Base-by-base conservation (phyloP, 2,113 vertebrate species). In the Sebastes fasciatus region DNA sequence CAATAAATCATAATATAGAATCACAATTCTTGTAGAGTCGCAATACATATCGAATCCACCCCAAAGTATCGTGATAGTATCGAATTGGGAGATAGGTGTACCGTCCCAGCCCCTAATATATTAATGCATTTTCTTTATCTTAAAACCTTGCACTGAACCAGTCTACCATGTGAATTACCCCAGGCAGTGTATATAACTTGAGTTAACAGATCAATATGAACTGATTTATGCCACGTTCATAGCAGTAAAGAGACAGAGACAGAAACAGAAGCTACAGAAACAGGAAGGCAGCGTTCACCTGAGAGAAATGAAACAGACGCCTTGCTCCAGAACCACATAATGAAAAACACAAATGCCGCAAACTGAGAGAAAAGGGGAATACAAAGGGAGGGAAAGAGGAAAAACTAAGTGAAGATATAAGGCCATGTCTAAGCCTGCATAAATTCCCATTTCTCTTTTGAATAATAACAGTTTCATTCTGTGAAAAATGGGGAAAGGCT, bases 381-480 rank as follows among this genome's bases (percentile, higher is more conserved):
- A 71, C 57, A 89, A 64, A 70, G 34, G 42, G 49, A 61, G 14
- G 11, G 26, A 51, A 62, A 26, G 57, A 61, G 60, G 26, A 62
- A 66, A 66, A 58, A 69, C 68, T 34, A 74, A 80, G 82, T 65
- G 48, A 84, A 86, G 84, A 88, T 90, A 74, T 91, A 89, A 87
- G 82, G 74, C 82, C 45, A 51, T 88, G 90, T 86, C 86, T 90
- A 85, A 84, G 79, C 66, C 89, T 88, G 90, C 84, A 92, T 89
- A 85, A 84, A 93, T 88, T 92, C 87, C 61, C 62, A 84, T 90
- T 91, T 85, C 86, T 92, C 77, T 89, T 92, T 89, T 89, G 87
- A 92, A 93, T 92, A 89, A 90, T 86, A 88, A 86, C 87, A 72
- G 72, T 86, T 89, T 88, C 81, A 82, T 86, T 86, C 55, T 23